Percentiles rank a stretch among this genome's conserved stretches.
Evolutionary conservation across 1,140 invertebrate genomes (phyloP).

Genomic region (Brachionus rotundiformis): DNA sequence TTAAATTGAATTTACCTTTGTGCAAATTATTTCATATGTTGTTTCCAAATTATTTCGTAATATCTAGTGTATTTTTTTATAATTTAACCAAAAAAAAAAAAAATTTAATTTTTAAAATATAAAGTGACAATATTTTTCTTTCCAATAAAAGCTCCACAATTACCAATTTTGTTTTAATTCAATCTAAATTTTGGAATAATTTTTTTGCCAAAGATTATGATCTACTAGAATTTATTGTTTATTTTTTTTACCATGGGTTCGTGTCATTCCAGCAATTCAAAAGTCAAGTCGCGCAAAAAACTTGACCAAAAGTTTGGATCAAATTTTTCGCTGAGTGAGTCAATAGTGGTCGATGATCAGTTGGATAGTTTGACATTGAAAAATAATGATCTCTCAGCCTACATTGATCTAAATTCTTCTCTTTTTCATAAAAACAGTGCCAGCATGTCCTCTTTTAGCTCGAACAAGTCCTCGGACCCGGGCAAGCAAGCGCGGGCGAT

Average conservation of each 20-base stretch:
- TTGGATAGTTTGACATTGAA: conserved; percentile 4
- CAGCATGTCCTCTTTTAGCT: not conserved
- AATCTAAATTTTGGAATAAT: conserved; percentile 38
- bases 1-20: not conserved
- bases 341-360: not conserved
- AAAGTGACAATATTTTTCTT: too few relatives aligned
- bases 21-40: not conserved
- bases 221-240: not conserved
- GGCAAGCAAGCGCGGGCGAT: conserved; percentile 1
- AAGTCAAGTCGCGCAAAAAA: not conserved
- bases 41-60: conserved; percentile 19
- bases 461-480: not conserved
- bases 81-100: not conserved
- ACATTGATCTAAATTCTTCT: conserved; percentile 29
- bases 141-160: too few relatives aligned
- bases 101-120: too few relatives aligned
- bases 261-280: conserved; percentile 29
- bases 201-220: conserved; percentile 38
- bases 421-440: conserved; percentile 10
- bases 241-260: conserved; percentile 8
- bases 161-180: too few relatives aligned
- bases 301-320: not conserved
- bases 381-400: conserved; percentile 41
- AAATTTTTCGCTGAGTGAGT: not conserved
- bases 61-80: conserved; percentile 2